Evolutionary conservation across 2,888 invertebrate genomes (phyloP).

Genomic region (Arrhopalites spinosus): DNA sequence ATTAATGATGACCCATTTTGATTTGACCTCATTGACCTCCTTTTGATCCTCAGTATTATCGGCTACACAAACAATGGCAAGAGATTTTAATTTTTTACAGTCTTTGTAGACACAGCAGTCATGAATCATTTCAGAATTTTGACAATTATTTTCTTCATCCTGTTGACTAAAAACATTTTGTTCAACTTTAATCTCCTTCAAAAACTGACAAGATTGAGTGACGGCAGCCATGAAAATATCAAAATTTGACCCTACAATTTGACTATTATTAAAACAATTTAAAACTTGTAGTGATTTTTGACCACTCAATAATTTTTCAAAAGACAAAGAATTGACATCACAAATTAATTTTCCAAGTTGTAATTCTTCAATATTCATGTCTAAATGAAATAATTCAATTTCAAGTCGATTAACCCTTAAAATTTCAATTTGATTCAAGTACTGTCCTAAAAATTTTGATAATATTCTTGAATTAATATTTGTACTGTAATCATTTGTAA

Average conservation of each 20-base stretch:
- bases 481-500: not conserved
- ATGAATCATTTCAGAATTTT: not conserved
- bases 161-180: not conserved
- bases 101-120: constrained; percentile 1
- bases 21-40: too few relatives aligned
- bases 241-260: not conserved
- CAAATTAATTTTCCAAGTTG: not conserved
- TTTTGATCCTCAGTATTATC: not conserved
- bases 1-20: not conserved
- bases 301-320: not conserved
- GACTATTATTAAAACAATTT: not conserved
- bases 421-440: not conserved
- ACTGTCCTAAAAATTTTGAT: not conserved
- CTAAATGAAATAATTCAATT: not conserved
- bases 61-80: not conserved
- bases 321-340: not conserved
- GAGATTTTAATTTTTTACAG: not conserved
- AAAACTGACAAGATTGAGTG: not conserved
- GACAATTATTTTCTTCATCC: not conserved
- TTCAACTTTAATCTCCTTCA: not conserved
- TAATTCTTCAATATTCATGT: not conserved
- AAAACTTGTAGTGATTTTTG: not conserved
- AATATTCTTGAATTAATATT: not conserved
- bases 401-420: not conserved
- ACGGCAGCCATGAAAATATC: not conserved